Percentiles rank a stretch among this genome's conserved stretches.
phyloP scores from a whole-genome alignment of 2,797 vertebrate genomes.

The Coranthus polyacanthus region DNA sequence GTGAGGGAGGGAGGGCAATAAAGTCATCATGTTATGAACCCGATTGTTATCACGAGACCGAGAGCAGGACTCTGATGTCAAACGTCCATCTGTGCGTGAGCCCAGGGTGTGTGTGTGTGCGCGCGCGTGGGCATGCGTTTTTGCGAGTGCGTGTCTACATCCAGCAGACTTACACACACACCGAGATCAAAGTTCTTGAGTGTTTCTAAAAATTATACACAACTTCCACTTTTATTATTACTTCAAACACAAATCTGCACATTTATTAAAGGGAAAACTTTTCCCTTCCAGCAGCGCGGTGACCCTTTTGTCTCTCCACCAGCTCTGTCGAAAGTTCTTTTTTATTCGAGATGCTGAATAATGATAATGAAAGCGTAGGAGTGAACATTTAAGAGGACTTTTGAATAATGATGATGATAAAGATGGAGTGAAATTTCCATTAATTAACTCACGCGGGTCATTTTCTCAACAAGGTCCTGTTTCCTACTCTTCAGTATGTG shows the following conservation, averaged over 20 bases:
- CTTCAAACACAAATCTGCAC: constrained; percentile 38
- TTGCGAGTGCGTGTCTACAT: constrained; percentile 1
- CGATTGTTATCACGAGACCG: constrained; percentile 59
- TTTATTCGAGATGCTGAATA: constrained; percentile 27
- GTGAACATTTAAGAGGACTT: constrained; percentile 49
- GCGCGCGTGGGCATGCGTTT: background rate
- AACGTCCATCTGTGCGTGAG: constrained; percentile 49
- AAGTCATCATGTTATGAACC: constrained; percentile 59
- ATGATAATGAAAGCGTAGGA: constrained; percentile 46
- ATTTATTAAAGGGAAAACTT: constrained; percentile 25
- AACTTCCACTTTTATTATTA: constrained; percentile 12
- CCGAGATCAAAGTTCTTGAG: background rate
- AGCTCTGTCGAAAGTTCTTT: constrained; percentile 15
- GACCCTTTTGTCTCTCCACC: constrained; percentile 41
- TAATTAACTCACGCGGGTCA: constrained; percentile 56
- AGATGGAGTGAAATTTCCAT: constrained; percentile 55
- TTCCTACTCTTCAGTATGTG: constrained; percentile 45
- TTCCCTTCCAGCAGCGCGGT: constrained; percentile 1
- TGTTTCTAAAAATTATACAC: constrained; percentile 10
- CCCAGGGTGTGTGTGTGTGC: constrained; percentile 14
- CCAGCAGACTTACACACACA: background rate
- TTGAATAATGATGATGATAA: constrained; percentile 53
- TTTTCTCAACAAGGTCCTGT: constrained; percentile 64
- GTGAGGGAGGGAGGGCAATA: constrained; percentile 14
- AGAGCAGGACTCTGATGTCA: constrained; percentile 46